Percentiles rank a stretch among this genome's conserved stretches.
Evolutionary conservation across 2,888 invertebrate species (phyloP).

Genomic region (Caenorhabditis imperialis): DNA sequence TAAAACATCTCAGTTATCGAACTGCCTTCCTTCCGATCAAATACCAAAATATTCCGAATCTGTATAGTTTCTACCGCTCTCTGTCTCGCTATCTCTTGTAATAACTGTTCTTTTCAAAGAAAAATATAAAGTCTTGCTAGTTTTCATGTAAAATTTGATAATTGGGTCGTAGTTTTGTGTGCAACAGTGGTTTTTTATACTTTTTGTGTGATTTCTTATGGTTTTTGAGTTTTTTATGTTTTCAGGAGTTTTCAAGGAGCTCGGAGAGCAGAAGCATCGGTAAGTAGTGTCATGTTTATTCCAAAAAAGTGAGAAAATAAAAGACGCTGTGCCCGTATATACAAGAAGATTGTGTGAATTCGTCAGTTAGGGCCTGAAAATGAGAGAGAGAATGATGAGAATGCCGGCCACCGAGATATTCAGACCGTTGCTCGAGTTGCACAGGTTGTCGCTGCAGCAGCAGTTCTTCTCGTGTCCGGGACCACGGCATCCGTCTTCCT

Average conservation of each 20-base stretch:
- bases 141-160: too few species aligned
- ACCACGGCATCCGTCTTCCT: slow-evolving; percentile 65
- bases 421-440: slow-evolving; percentile 65
- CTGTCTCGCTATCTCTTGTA: too few species aligned
- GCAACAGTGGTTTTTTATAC: too few species aligned
- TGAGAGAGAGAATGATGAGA: slow-evolving; percentile 52
- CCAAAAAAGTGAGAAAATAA: neutral
- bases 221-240: too few species aligned
- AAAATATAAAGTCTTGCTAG: too few species aligned
- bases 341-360: slow-evolving; percentile 4
- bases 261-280: neutral
- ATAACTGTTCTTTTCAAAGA: too few species aligned
- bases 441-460: slow-evolving; percentile 64
- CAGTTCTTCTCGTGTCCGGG: slow-evolving; percentile 59
- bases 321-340: slow-evolving; percentile 17
- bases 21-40: too few species aligned
- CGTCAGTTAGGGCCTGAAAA: slow-evolving; percentile 49
- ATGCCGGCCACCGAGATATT: slow-evolving; percentile 43
- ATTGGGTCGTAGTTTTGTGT: too few species aligned
- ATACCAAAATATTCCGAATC: too few species aligned
- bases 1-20: too few species aligned
- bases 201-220: too few species aligned
- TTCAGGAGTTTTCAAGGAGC: neutral
- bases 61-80: too few species aligned
- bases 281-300: neutral